Conservation (phyloP, 2,888 invertebrate species). For the Clusia tigrina region DNA sequence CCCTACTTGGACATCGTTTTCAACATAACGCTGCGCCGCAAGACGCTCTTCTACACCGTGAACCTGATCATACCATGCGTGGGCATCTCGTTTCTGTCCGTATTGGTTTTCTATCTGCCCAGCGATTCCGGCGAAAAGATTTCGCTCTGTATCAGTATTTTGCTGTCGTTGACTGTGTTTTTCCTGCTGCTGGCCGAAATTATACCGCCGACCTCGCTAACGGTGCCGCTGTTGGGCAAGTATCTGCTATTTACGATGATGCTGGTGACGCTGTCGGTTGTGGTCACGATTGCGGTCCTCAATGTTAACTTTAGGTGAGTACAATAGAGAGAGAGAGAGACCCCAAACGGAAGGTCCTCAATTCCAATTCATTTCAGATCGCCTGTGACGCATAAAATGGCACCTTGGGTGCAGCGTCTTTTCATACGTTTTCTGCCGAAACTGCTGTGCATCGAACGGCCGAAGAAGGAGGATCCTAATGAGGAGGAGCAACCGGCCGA, state of each 20-base stretch:
- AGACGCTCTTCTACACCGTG: constrained; percentile 97
- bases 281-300: constrained; percentile 91
- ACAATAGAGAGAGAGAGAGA: too few relatives aligned
- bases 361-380: constrained; percentile 67
- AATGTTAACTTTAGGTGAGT: constrained; percentile 83
- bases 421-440: constrained; percentile 87
- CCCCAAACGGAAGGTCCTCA: constrained; percentile 1
- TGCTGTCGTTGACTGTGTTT: constrained; percentile 92
- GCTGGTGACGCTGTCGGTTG: constrained; percentile 90
- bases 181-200: constrained; percentile 92
- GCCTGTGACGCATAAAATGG: constrained; percentile 91
- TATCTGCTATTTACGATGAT: constrained; percentile 95
- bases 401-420: constrained; percentile 87
- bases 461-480: constrained; percentile 76
- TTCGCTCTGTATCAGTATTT: constrained; percentile 92
- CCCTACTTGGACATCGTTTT: constrained; percentile 98
- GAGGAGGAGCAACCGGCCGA: constrained; percentile 71
- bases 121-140: constrained; percentile 98
- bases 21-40: constrained; percentile 91
- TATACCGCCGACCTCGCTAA: constrained; percentile 92
- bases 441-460: constrained; percentile 87
- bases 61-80: constrained; percentile 97
- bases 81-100: constrained; percentile 95
- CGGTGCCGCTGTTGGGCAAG: constrained; percentile 90
- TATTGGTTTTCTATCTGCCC: constrained; percentile 96